Conservation (phyloP, 2,888 invertebrate species). For the Gymnocheta viridis region DNA sequence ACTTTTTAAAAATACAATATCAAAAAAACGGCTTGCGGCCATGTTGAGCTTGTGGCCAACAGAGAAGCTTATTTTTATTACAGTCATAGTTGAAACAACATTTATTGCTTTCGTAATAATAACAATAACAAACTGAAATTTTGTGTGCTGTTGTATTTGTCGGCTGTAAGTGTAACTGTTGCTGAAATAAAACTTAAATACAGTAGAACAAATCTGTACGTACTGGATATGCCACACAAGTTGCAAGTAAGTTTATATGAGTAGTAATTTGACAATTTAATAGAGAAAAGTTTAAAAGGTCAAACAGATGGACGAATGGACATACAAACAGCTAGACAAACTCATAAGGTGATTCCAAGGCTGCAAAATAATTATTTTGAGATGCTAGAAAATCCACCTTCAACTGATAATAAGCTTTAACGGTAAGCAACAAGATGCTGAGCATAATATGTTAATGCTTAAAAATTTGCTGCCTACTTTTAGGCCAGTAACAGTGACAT, state of each 20-base stretch:
- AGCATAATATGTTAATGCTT: too few relatives aligned
- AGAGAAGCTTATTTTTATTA: slow-evolving; percentile 38
- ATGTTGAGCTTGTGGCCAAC: slow-evolving; percentile 34
- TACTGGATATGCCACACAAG: background rate
- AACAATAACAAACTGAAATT: slow-evolving; percentile 21
- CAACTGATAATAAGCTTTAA: too few relatives aligned
- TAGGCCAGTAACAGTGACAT: background rate
- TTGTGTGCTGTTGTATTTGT: background rate
- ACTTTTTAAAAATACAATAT: slow-evolving; percentile 2
- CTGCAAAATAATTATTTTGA: too few relatives aligned
- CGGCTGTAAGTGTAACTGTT: background rate
- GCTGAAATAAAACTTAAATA: background rate
- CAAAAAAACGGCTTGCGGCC: slow-evolving; percentile 7
- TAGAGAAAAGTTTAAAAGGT: too few relatives aligned
- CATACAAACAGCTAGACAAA: too few relatives aligned
- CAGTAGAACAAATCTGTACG: background rate
- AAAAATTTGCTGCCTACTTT: background rate
- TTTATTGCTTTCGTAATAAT: background rate
- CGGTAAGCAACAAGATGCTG: too few relatives aligned
- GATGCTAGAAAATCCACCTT: too few relatives aligned
- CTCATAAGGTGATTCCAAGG: too few relatives aligned
- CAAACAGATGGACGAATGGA: too few relatives aligned
- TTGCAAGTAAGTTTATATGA: background rate
- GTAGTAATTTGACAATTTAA: too few relatives aligned
- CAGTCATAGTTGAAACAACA: background rate